phyloP scores from a whole-genome alignment of 2,113 vertebrate genomes.

The Thermophis baileyi region DNA sequence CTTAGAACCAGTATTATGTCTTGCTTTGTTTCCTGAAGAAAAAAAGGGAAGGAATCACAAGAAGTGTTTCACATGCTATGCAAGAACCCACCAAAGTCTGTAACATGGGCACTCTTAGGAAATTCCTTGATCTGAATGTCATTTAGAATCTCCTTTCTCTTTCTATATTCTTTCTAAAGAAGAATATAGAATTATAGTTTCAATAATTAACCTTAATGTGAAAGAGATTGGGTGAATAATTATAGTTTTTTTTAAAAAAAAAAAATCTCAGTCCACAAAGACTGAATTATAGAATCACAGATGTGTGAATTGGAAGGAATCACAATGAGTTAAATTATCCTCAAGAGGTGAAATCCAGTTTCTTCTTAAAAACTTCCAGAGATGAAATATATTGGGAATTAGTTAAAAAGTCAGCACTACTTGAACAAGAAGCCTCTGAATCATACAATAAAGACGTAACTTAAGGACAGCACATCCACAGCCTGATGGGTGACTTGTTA shows the following conservation, averaged over 20 bases:
- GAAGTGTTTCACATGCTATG: background rate
- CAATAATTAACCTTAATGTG: background rate
- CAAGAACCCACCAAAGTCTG: background rate
- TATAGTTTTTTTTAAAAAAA: background rate
- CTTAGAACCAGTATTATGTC: background rate
- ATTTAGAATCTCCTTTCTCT: background rate
- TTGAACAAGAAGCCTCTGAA: background rate
- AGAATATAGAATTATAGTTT: background rate
- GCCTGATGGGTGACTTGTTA: no score
- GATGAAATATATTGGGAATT: no score
- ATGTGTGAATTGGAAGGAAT: background rate
- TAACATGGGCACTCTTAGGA: background rate
- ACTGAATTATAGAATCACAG: background rate
- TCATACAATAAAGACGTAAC: background rate
- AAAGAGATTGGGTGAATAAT: no score
- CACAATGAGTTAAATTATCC: no score
- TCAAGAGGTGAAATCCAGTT: no score
- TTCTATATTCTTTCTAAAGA: background rate
- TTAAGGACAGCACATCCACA: background rate
- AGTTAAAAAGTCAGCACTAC: background rate
- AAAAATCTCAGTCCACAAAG: background rate
- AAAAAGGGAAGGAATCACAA: background rate
- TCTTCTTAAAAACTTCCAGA: no score
- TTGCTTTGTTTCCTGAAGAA: background rate
- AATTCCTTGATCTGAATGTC: background rate